These are phyloP conservation scores for Leptarthrus brevirostris DNA, from an alignment of 2,888 invertebrate genomes.

Conservation along the genomic window DNA sequence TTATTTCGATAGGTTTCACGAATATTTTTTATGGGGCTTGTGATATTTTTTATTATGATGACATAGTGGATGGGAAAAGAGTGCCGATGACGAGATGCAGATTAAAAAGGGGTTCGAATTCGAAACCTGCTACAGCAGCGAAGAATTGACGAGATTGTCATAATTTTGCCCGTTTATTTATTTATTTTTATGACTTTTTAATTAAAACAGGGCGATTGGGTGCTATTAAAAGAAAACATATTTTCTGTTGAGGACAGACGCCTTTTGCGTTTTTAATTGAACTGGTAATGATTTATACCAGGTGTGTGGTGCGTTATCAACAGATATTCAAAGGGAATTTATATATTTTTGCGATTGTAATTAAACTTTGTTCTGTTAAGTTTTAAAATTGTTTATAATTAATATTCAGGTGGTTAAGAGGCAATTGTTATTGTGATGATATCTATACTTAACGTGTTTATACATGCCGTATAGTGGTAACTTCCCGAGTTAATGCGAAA, in stretches of 20 bases:
- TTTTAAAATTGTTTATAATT: background rate
- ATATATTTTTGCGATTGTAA: background rate
- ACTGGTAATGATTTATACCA: background rate
- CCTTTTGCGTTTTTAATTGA: background rate
- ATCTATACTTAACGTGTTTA: too few species aligned
- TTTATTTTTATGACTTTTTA: conserved; percentile 21
- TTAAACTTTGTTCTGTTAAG: background rate
- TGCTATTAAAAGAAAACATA: background rate
- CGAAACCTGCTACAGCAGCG: background rate
- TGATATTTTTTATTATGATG: conserved; percentile 30
- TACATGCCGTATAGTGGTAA: too few species aligned
- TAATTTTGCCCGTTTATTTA: conserved; percentile 11
- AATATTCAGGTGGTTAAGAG: background rate
- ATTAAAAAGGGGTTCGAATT: background rate
- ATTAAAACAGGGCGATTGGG: conserved; percentile 9
- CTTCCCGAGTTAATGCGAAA: too few species aligned
- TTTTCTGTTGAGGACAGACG: background rate
- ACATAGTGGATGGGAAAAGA: conserved; percentile 2
- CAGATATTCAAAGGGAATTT: background rate
- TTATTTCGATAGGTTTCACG: background rate
- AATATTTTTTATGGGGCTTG: conserved; percentile 6
- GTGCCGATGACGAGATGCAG: background rate
- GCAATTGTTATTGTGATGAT: background rate
- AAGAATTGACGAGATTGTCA: conserved; percentile 17
- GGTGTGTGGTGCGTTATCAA: background rate